Conservation (phyloP, 2,797 vertebrate genomes). For the Enteromius treurensis region DNA sequence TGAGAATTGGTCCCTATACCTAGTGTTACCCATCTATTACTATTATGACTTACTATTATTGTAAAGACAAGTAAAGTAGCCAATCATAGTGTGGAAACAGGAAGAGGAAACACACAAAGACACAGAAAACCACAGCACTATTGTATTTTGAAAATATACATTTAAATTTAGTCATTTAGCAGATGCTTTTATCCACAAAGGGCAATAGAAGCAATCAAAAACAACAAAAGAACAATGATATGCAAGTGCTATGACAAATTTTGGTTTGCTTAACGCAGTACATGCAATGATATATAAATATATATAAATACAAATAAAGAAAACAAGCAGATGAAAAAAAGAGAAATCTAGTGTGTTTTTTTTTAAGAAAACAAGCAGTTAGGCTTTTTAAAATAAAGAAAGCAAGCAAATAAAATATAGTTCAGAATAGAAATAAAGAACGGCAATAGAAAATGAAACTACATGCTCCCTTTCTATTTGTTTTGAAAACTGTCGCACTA, state of each 20-base stretch:
- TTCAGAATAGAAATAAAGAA: background rate
- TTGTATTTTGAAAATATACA: background rate
- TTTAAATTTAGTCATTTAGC: background rate
- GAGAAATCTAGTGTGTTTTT: background rate
- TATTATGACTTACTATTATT: background rate
- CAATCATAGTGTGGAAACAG: background rate
- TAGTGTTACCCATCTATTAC: background rate
- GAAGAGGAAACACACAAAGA: background rate
- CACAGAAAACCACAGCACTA: background rate
- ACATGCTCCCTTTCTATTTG: background rate
- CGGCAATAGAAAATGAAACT: background rate
- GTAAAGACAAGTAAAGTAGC: background rate
- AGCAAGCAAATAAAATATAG: too few species aligned
- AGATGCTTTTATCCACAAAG: background rate
- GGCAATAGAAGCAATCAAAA: background rate
- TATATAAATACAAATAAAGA: too few species aligned
- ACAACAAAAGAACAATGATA: background rate
- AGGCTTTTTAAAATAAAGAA: too few species aligned
- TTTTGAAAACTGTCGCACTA: background rate
- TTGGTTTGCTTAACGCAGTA: background rate
- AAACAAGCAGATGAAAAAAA: too few species aligned
- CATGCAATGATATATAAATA: too few species aligned
- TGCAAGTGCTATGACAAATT: background rate
- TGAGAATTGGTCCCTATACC: background rate
- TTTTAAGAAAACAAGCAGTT: background rate